Percentiles rank a stretch among this genome's conserved stretches.
phyloP scores from a whole-genome alignment of 2,888 invertebrate genomes.

The Protonemura montana region DNA sequence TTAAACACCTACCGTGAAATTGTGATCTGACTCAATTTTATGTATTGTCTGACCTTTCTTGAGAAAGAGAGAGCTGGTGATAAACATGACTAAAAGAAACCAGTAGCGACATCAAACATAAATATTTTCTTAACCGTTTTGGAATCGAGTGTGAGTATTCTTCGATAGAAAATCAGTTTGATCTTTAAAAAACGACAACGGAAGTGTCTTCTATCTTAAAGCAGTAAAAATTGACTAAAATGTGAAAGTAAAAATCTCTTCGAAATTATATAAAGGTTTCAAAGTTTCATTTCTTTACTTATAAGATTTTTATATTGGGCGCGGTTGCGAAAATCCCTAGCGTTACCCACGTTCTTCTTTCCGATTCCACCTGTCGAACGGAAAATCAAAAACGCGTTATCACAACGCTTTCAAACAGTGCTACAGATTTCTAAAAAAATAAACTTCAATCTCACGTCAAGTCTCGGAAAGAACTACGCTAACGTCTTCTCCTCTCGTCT shows the following conservation, averaged over 20 bases:
- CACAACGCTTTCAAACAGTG: background rate
- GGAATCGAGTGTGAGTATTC: too few species aligned
- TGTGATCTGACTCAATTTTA: background rate
- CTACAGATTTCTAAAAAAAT: too few species aligned
- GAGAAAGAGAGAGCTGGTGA: background rate
- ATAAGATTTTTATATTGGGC: too few species aligned
- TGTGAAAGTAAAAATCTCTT: background rate
- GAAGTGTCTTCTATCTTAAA: too few species aligned
- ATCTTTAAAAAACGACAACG: too few species aligned
- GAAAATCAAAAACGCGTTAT: background rate
- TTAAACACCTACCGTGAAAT: background rate
- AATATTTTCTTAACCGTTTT: constrained; percentile 14
- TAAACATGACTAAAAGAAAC: background rate
- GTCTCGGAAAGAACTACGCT: background rate
- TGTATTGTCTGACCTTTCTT: background rate
- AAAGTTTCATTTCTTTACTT: too few species aligned
- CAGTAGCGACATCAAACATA: background rate
- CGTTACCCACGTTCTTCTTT: too few species aligned
- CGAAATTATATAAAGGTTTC: background rate
- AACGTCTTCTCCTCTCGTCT: constrained; percentile 48
- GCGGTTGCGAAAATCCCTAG: too few species aligned
- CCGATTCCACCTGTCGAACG: background rate
- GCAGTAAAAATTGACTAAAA: too few species aligned
- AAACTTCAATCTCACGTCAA: too few species aligned
- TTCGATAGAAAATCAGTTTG: too few species aligned